A percentile compares a stretch with the other conserved stretches of the same genome.
phyloP scores from a whole-genome alignment of 2,113 vertebrate genomes.

The Oryzias curvinotus region DNA sequence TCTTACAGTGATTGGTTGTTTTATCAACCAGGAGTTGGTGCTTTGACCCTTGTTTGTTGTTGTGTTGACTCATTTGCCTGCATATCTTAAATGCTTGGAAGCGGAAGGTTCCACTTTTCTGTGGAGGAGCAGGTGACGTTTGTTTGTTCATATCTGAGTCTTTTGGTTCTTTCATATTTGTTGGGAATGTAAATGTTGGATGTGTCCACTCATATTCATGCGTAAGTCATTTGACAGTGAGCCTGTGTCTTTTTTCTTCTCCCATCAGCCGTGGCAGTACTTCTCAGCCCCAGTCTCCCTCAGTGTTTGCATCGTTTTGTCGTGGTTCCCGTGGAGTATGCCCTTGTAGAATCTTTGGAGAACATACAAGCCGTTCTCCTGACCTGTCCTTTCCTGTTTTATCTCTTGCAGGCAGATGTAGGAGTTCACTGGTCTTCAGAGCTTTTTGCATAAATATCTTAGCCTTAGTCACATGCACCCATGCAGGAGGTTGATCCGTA shows the following conservation, averaged over 20 bases:
- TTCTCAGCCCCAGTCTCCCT: background rate
- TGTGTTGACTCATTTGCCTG: background rate
- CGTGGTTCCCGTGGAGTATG: background rate
- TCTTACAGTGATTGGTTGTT: background rate
- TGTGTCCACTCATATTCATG: background rate
- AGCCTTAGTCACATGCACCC: no score
- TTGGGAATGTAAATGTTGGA: background rate
- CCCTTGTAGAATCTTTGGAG: no score
- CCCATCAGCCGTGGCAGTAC: background rate
- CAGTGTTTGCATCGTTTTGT: background rate
- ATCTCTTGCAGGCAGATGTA: background rate
- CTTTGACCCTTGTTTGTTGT: background rate
- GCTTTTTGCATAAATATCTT: background rate
- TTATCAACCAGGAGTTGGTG: background rate
- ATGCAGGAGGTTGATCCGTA: no score
- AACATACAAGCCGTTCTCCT: no score
- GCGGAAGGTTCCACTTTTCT: background rate
- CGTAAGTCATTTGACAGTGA: background rate
- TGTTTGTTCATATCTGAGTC: no score
- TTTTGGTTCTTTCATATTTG: background rate
- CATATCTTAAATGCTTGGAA: background rate
- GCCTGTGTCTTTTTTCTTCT: background rate
- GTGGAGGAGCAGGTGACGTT: background rate
- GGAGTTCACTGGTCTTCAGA: background rate
- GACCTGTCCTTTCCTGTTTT: background rate